Percentiles rank a stretch among this genome's conserved stretches.
Conservation (phyloP, 2,888 invertebrate species). For the Drosophila kokeensis region DNA sequence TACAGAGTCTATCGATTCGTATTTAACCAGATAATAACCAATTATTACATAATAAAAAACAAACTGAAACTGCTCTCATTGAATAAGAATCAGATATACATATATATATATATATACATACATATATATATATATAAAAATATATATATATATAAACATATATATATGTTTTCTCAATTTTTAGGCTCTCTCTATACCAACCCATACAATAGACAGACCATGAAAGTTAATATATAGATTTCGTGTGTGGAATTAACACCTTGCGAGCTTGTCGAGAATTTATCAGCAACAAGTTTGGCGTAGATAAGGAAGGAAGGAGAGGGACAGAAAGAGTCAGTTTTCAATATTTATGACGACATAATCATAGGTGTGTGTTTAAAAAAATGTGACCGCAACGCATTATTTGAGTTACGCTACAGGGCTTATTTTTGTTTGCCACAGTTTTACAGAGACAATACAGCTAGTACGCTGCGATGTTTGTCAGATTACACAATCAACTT, state of each 20-base stretch:
- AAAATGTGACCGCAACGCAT: slow-evolving; percentile 13
- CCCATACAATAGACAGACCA: slow-evolving; percentile 36
- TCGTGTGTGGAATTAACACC: slow-evolving; percentile 70
- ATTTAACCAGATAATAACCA: not conserved
- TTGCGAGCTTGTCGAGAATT: slow-evolving; percentile 63
- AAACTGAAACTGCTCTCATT: slow-evolving; percentile 2
- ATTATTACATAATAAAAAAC: not conserved
- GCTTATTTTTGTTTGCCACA: not conserved
- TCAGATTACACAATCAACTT: slow-evolving; percentile 18
- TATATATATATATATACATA: slow-evolving; percentile 26
- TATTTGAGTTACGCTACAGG: slow-evolving; percentile 16
- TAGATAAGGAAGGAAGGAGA: slow-evolving; percentile 4
- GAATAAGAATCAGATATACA: slow-evolving; percentile 6
- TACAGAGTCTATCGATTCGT: not conserved
- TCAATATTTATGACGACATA: slow-evolving; percentile 43
- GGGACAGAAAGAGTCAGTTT: slow-evolving; percentile 6
- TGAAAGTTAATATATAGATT: slow-evolving; percentile 60
- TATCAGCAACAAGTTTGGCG: slow-evolving; percentile 65
- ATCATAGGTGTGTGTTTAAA: not conserved
- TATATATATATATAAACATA: not conserved
- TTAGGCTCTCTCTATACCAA: not conserved
- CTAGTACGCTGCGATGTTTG: slow-evolving; percentile 53
- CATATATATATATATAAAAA: not conserved
- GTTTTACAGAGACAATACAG: slow-evolving; percentile 2
- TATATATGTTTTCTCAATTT: not conserved